Evolutionary conservation across 1,140 invertebrate genomes (phyloP), one percentile per base, ranked within the genome.

Genomic region (Drosophila kikkawai): DNA sequence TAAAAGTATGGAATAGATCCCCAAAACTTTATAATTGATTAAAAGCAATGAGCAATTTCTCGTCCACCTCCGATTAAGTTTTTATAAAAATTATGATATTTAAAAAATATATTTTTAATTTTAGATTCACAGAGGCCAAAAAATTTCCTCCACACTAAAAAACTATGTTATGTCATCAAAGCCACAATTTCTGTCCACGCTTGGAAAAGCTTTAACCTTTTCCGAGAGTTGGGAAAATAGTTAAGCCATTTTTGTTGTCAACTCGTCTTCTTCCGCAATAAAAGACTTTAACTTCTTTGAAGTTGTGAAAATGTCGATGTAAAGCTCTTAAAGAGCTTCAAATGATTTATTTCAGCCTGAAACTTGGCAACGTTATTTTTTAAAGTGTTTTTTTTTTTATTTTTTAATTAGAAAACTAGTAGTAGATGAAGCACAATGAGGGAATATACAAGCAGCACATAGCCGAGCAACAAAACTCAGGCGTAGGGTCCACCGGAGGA

Each of bases 351-450:
- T n/a, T 15, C 13, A 32, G 45, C 75, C 63, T 7, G 15, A 77
- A 76, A 55, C 13, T 76, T 48, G 56, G 36, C 74, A 48, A 63
- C 57, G 36, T 39, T 56, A 37, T 37, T 39, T 41, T 37, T 1
- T 32, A 32, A 7, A 41, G 37, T n/a, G 36, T 47, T 53, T 22
- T 47, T 53, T 53, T 76, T 47, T 58, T 76, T 55, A 50, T 82
- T 82, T 75, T 42, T 55, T 63, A 45, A 41, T 57, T 73, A 68
- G n/a, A 76, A 65, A 76, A 80, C 81, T 84, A 84, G 22, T 39
- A 75, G 32, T 67, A 83, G 51, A 55, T 82, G 64, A 48, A 79
- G 53, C 11, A 83, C 58, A 12, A 82, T 64, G 47, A 82, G 19
- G 19, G 50, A 70, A 60, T 66, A 81, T 44, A 70, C 56, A 55